phyloP scores from a whole-genome alignment of 2,797 vertebrate genomes.

The Poecilia wingei region DNA sequence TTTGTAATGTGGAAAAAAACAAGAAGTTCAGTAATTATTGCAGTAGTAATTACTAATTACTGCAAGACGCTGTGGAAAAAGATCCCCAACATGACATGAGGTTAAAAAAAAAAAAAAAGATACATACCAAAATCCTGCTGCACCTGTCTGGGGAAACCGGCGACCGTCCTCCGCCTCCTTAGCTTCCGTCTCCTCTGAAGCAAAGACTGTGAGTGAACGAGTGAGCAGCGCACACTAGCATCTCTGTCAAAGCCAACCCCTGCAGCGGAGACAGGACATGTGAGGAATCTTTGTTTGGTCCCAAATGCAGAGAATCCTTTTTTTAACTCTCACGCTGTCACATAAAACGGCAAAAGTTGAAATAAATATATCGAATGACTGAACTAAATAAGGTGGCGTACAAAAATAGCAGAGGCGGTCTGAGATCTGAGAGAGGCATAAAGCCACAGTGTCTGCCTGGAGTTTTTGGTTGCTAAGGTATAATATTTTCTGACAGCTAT shows the following conservation, averaged over 20 bases:
- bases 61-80: neutral
- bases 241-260: constrained; percentile 99
- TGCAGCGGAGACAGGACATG: constrained; percentile 79
- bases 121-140: constrained; percentile 91
- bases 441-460: neutral
- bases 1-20: neutral
- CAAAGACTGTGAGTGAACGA: constrained; percentile 97
- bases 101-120: neutral
- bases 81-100: neutral
- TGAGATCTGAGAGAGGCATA: constrained; percentile 18
- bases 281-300: constrained; percentile 73
- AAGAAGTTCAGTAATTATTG: neutral
- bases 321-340: constrained; percentile 58
- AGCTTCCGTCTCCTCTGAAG: constrained; percentile 96
- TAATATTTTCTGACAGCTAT: neutral
- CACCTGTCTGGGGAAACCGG: constrained; percentile 93
- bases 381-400: constrained; percentile 22
- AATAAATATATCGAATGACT: neutral
- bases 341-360: constrained; percentile 9
- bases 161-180: constrained; percentile 95
- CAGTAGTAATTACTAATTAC: neutral
- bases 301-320: constrained; percentile 35
- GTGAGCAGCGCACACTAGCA: constrained; percentile 97
- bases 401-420: constrained; percentile 36
- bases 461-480: constrained; percentile 8